Evolutionary conservation across 2,113 vertebrate genomes (phyloP), one percentile per base, ranked within the genome.

Genomic region (Ceuthmochares aereus): DNA sequence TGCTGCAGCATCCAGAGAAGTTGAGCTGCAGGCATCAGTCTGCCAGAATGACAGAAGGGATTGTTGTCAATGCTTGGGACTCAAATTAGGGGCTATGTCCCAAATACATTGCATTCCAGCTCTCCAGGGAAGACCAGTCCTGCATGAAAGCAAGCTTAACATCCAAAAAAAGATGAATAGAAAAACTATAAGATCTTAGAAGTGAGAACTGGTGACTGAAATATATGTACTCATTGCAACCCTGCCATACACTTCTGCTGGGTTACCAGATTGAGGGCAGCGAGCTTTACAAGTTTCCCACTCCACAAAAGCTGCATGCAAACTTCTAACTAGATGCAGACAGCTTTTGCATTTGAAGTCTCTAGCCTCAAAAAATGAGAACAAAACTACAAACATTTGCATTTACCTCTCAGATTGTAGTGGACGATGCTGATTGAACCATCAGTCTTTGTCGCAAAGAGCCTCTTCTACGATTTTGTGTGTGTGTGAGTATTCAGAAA

Each of bases 1-100:
- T 3, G 69, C 78, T 0, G 0, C 78, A 4, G 2, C 1, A 12
- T 6, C 66, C 59, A 20, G 40, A 40, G 67, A 27, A 55, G 58
- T 0, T 1, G 60, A 58, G 80, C 69, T 63, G 68, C 72, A 59
- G 93, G 73, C 80, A 78, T 12, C 47, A 52, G 63, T 21, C 70
- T 22, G 70, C 23, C 73, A 2, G 17, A 3, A 54, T 23, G 78
- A 69, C 59, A 51, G 76, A 32, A 60, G 37, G 40, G 26, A 54
- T 2, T 55, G 69, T 4, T 64, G 49, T 40, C 62, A 25, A 3
- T 0, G 25, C 56, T 37, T 0, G 0, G 17, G 58, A 34, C n/a
- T 60, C 58, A 16, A 20, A 7, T 19, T 14, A 58, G 25, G 18
- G 70, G 27, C 55, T 20, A 5, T 6, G 27, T 64, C 74, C 37